phyloP scores from a whole-genome alignment of 2,113 vertebrate species.

The Motacilla tschutschensis region DNA sequence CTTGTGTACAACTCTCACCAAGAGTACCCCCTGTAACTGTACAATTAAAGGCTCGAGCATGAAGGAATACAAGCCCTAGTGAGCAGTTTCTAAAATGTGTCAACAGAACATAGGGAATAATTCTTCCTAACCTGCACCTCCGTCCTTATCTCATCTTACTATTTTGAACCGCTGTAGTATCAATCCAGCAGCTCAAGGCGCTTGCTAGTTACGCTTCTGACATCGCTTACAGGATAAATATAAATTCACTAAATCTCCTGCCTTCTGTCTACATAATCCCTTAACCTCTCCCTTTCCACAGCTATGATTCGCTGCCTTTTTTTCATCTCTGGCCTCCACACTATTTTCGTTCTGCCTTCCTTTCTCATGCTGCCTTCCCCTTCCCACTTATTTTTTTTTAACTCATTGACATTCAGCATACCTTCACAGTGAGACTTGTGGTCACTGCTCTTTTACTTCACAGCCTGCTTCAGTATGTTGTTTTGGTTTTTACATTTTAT shows the following conservation, averaged over 20 bases:
- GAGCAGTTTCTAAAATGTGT: background rate
- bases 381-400: background rate
- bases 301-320: background rate
- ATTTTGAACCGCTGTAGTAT: background rate
- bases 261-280: conserved; percentile 20
- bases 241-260: conserved; percentile 65
- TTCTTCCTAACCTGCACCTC: background rate
- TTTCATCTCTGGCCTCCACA: background rate
- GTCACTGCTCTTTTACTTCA: background rate
- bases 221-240: conserved; percentile 59
- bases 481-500: background rate
- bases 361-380: background rate
- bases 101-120: background rate
- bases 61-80: background rate
- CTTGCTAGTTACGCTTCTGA: conserved; percentile 13
- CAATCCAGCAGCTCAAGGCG: background rate
- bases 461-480: background rate
- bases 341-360: background rate
- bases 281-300: conserved; percentile 13
- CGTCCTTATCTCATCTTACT: background rate
- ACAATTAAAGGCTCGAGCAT: background rate
- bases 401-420: background rate
- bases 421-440: background rate
- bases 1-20: background rate
- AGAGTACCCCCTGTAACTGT: background rate